Evolutionary conservation across 2,888 invertebrate species (phyloP).

Genomic region (Pammene aurita): DNA sequence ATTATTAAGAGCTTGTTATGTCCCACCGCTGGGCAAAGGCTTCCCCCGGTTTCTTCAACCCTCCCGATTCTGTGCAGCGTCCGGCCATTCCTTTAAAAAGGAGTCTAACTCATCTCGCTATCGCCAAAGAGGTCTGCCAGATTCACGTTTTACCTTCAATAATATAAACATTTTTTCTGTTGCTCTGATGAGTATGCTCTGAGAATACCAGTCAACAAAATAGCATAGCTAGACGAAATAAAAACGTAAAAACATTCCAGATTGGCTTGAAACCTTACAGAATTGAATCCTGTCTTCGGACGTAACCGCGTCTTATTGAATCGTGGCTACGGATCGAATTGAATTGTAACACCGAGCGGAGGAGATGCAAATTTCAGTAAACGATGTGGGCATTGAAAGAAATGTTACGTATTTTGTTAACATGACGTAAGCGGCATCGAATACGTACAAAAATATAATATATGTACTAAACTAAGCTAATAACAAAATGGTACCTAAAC

Average conservation of each 20-base stretch:
- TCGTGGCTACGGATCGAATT: constrained; percentile 51
- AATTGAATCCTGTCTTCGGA: constrained; percentile 56
- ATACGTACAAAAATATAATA: neutral
- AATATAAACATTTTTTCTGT: too few species aligned
- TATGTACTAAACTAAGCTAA: too few species aligned
- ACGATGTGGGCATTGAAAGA: neutral
- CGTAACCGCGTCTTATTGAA: constrained; percentile 56
- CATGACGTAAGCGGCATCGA: neutral
- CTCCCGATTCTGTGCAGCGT: too few species aligned
- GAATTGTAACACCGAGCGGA: constrained; percentile 48
- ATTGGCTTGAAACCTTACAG: constrained; percentile 49
- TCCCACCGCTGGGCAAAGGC: too few species aligned
- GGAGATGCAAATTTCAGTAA: constrained; percentile 51
- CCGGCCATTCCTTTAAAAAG: too few species aligned
- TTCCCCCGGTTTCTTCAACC: too few species aligned
- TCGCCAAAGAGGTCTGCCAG: too few species aligned
- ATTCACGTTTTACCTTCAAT: too few species aligned
- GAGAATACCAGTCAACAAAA: neutral
- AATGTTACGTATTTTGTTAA: neutral
- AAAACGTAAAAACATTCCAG: constrained; percentile 41
- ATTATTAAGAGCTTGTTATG: too few species aligned
- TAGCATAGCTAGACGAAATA: constrained; percentile 3
- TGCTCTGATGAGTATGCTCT: too few species aligned
- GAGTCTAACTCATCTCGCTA: too few species aligned
- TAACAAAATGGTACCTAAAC: too few species aligned